These are phyloP conservation scores for Phylloscopus collybita DNA, from an alignment of 2,797 vertebrate species.

Conservation along the genomic window DNA sequence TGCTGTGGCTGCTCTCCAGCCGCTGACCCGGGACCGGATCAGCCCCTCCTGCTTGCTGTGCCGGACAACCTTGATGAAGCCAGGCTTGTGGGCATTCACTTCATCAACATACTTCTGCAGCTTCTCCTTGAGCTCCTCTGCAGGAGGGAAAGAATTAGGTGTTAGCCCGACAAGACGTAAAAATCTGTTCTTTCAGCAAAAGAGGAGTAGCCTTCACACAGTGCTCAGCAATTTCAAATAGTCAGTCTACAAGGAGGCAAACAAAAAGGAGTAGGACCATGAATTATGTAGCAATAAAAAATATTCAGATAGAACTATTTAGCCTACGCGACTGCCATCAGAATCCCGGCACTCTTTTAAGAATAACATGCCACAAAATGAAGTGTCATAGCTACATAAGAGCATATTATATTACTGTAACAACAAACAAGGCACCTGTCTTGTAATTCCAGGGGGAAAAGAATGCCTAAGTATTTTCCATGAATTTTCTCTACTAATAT, in stretches of 20 bases:
- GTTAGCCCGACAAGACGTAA: background rate
- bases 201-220: background rate
- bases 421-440: background rate
- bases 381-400: background rate
- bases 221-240: background rate
- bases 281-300: background rate
- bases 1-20: conserved; percentile 91
- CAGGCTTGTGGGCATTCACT: conserved; percentile 85
- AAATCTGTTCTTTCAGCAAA: background rate
- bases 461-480: background rate
- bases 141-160: background rate
- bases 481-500: background rate
- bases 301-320: background rate
- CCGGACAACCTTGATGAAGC: conserved; percentile 93
- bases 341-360: background rate
- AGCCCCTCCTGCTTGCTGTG: conserved; percentile 94
- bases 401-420: background rate
- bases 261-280: background rate
- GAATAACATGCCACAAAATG: background rate
- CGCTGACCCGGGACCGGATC: conserved; percentile 94
- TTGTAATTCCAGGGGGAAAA: background rate
- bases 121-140: conserved; percentile 95
- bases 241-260: background rate
- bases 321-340: background rate
- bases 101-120: conserved; percentile 89